Percentiles rank a stretch among this genome's conserved stretches.
These are phyloP conservation scores for Anabas testudineus DNA, from an alignment of 2,797 vertebrate species.

Conservation along the genomic window DNA sequence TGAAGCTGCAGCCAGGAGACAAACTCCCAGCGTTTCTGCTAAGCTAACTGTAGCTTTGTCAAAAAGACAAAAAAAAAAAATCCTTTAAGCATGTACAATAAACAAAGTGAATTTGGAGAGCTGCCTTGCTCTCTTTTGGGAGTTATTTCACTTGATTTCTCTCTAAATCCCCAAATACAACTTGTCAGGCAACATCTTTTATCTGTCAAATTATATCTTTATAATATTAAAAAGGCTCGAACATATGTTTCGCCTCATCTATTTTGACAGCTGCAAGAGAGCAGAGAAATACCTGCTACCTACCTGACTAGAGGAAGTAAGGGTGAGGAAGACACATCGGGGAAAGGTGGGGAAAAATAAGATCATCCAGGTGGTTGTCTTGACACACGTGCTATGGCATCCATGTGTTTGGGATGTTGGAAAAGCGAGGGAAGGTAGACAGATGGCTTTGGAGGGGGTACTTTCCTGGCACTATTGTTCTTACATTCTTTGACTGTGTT, in stretches of 20 bases:
- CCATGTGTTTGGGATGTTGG: constrained; percentile 7
- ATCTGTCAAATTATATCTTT: constrained; percentile 21
- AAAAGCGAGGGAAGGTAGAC: background rate
- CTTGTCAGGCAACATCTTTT: constrained; percentile 10
- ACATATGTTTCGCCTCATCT: constrained; percentile 25
- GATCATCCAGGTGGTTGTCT: background rate
- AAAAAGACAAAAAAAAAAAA: background rate
- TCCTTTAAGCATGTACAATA: background rate
- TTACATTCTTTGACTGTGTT: background rate
- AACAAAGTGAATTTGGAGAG: constrained; percentile 4
- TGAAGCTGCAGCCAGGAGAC: background rate
- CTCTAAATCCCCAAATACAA: background rate
- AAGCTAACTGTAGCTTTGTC: background rate
- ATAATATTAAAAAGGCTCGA: constrained; percentile 16
- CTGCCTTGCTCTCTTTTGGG: background rate
- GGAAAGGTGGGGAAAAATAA: constrained; percentile 14
- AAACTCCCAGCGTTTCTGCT: background rate
- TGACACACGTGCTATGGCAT: background rate
- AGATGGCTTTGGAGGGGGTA: background rate
- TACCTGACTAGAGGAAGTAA: constrained; percentile 18
- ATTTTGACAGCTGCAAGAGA: constrained; percentile 48
- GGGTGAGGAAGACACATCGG: background rate
- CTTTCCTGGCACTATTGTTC: background rate
- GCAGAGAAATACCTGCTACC: constrained; percentile 28
- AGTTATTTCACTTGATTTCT: constrained; percentile 15